Base-by-base conservation (phyloP, 1,140 invertebrate species). In the Steinernema feltiae region DNA sequence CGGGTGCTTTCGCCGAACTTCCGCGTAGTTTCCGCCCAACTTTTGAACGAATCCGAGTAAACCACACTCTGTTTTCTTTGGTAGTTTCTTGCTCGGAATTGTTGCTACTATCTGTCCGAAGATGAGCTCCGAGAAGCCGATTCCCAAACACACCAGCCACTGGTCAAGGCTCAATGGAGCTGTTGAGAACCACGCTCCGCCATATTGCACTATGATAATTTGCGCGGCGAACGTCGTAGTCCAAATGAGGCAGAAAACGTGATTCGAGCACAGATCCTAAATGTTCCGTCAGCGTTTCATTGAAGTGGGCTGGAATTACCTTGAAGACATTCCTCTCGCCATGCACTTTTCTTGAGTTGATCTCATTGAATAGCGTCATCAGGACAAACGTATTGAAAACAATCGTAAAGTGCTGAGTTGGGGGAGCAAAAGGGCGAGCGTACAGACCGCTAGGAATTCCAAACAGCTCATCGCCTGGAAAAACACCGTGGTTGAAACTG, bases 331-430 rank as follows among this genome's bases (percentile, higher is more conserved):
- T 98, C 84, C 97, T 90, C 89, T 99, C 94, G 75, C 95, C 95
- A 89, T 99, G 96, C 86, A 99, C 98, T 91, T 99, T 99, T 82
- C 97, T 90, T 46, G 96, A 94, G 89, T 99, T 99, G 85, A 99
- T 94, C 90, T 99, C 97, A 90, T 99, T 99, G 90, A 98, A 99
- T 41, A 99, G 90, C 30, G 97, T 99, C 97, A 99, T 99, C 93
- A 99, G 94, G 69, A 99, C 97, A 89, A 99, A 99, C n/a, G 95
- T 93, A 89, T 99, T 99, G 90, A 99, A 99, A 86, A 99, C 97
- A 84, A 98, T 92, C n/a, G 97, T 99, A 88, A 98, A 98, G 89
- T 99, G 97, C 88, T 94, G 91, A 53, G 93, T 92, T 35, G 95
- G 94, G 77, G 92, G 91, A 30, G 92, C 88, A 82, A 90, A 90